These are phyloP conservation scores for Amblyopsis hoosieri DNA, from an alignment of 2,797 vertebrate species.

Conservation along the genomic window DNA sequence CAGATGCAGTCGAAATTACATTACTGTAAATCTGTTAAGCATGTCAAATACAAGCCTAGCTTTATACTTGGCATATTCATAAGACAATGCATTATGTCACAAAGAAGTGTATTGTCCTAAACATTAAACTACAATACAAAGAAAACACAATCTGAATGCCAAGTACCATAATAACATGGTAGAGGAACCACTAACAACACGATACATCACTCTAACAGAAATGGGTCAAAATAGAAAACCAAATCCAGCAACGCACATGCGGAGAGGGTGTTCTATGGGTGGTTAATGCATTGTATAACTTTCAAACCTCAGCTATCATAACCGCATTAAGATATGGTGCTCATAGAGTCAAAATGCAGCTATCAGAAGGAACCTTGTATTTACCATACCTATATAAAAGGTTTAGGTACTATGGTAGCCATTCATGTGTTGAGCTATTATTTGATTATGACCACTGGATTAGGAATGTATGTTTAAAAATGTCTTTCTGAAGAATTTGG, in stretches of 20 bases:
- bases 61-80: not conserved
- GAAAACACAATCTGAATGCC: slow-evolving; percentile 11
- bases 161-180: slow-evolving; percentile 10
- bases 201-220: slow-evolving; percentile 6
- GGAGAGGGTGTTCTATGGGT: not conserved
- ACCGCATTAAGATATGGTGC: not conserved
- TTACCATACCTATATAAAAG: no score
- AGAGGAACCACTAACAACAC: slow-evolving; percentile 14
- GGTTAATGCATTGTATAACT: not conserved
- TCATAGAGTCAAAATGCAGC: no score
- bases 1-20: not conserved
- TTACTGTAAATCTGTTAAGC: not conserved
- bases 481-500: slow-evolving; percentile 3
- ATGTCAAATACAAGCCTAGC: not conserved
- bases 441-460: no score
- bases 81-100: slow-evolving; percentile 5
- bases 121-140: not conserved
- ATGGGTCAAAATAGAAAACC: not conserved
- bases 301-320: not conserved
- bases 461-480: not conserved
- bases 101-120: not conserved
- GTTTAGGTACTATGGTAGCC: no score
- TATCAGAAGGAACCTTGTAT: no score
- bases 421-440: no score
- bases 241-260: not conserved